Evolutionary conservation across 2,888 invertebrate species (phyloP).

Genomic region (Xestia sexstrigata): DNA sequence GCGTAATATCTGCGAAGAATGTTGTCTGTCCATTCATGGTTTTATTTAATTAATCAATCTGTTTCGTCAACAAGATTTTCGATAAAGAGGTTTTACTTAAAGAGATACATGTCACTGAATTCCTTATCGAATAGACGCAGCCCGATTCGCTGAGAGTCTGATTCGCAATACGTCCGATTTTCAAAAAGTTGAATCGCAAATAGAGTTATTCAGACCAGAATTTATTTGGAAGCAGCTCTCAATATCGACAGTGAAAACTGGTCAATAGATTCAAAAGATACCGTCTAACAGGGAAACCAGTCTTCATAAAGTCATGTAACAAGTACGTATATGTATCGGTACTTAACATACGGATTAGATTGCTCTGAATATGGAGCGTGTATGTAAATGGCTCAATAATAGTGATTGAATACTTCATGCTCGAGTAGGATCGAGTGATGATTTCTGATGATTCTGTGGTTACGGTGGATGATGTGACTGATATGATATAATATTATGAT

Average conservation of each 20-base stretch:
- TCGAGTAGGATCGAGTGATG: conserved; percentile 15
- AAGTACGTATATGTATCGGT: conserved; percentile 56
- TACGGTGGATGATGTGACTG: not conserved
- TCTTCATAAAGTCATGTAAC: conserved; percentile 63
- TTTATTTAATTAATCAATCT: conserved; percentile 13
- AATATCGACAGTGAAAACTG: conserved; percentile 61
- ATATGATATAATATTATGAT: not conserved
- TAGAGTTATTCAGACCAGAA: not conserved
- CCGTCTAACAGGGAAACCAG: conserved; percentile 60
- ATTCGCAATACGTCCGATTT: not conserved
- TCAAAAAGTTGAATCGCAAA: not conserved
- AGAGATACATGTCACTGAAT: not conserved
- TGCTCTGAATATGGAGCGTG: conserved; percentile 70
- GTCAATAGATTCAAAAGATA: conserved; percentile 62
- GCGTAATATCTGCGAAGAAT: conserved; percentile 6
- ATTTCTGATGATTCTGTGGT: conserved; percentile 23
- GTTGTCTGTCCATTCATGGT: conserved; percentile 11
- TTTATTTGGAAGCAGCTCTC: conserved; percentile 44
- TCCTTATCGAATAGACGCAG: not conserved
- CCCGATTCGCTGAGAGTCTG: no score
- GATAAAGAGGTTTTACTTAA: not conserved
- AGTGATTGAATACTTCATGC: conserved; percentile 44
- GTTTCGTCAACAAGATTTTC: not conserved
- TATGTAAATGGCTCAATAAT: conserved; percentile 78
- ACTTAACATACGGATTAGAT: conserved; percentile 64